Base-by-base conservation (phyloP, 2,113 vertebrate genomes). In the Excalfactoria chinensis region DNA sequence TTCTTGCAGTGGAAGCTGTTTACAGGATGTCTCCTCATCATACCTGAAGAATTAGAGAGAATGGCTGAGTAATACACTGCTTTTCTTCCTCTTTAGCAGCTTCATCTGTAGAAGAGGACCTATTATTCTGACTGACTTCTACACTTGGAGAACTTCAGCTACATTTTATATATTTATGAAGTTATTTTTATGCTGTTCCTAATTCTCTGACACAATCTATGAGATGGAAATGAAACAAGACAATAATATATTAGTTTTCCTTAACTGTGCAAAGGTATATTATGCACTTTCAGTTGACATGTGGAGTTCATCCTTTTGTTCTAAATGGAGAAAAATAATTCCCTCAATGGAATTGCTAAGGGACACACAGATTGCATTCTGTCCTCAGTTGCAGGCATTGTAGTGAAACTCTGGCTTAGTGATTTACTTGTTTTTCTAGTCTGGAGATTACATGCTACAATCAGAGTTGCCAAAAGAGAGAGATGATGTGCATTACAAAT, bases 371-470 rank as follows among this genome's bases (percentile, higher is more conserved):
- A 32, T 83, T 34, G 44, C 30, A 40, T 44, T 84, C 37, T 46
- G 14, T 88, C 56, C 35, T 88, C 72, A 51, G 11, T 41, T 71
- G 35, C 20, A 84, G 43, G 30, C 22, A 78, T 86, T 86, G 46
- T 60, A 79, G 48, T 81, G 30, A 91, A 95, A 83, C 14, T 60
- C 17, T 85, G 25, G 5, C 93, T 70, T 88, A 96, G 67, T 40
- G 32, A 15, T 86, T 91, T 93, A 85, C 74, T 90, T 40, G 32
- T 17, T 85, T 91, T 93, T 89, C 74, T 90, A 34, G 21, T 70
- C 44, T 79, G 70, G 68, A 93, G 63, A 95, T 34, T 17, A 18
- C 5, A 26, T 53, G 59, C 5, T 62, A 37, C 63, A 13, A 85
- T 43, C 41, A 85, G 34, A 80, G 34, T 15, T 93, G 59, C 63